These are phyloP conservation scores for Pipra filicauda DNA, from an alignment of 2,113 vertebrate species.

Conservation along the genomic window DNA sequence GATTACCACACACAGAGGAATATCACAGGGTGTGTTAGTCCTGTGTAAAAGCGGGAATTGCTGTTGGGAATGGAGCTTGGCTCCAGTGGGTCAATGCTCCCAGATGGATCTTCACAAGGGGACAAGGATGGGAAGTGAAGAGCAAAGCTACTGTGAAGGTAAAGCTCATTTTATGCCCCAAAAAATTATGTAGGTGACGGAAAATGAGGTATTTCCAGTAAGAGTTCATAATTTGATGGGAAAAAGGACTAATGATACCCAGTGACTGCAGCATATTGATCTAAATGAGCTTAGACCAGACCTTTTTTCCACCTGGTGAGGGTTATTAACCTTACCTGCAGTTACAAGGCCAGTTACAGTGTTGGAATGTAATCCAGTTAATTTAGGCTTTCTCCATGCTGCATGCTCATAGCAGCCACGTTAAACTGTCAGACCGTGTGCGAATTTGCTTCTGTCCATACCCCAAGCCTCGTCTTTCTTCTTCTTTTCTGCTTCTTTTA, in stretches of 20 bases:
- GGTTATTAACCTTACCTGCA: background rate
- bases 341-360: background rate
- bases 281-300: background rate
- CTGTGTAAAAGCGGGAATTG: background rate
- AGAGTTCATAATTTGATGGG: background rate
- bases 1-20: background rate
- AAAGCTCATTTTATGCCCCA: background rate
- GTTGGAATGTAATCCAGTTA: background rate
- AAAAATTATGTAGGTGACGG: background rate
- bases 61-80: background rate
- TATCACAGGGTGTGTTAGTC: background rate
- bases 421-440: background rate
- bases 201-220: background rate
- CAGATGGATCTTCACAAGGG: background rate
- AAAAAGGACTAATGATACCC: background rate
- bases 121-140: background rate
- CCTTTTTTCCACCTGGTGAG: background rate
- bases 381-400: background rate
- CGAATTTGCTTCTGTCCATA: background rate
- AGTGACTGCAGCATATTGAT: background rate
- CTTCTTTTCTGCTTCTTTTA: background rate
- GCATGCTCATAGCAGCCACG: background rate
- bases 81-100: fast-evolving
- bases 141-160: background rate
- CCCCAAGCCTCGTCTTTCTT: background rate